These are phyloP conservation scores for Thera britannica DNA, from an alignment of 2,888 invertebrate genomes.

Conservation along the genomic window DNA sequence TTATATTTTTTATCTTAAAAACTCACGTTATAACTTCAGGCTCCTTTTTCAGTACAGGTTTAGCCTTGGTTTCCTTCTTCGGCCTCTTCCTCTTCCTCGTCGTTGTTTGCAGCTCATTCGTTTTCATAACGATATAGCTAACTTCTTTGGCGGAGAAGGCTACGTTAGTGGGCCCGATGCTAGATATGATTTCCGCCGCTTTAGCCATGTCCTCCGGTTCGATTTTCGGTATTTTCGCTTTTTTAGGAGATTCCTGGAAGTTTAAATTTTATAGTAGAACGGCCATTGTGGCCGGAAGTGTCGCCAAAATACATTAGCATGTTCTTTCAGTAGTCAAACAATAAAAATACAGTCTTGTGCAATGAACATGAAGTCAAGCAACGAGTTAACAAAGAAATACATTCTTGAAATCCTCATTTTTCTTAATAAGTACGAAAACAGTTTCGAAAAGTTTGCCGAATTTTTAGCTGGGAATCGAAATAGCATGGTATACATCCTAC, in stretches of 20 bases:
- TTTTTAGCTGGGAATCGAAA: too few relatives aligned
- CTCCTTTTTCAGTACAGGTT: constrained; percentile 39
- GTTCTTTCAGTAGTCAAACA: too few relatives aligned
- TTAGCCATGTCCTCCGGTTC: not conserved
- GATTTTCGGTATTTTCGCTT: not conserved
- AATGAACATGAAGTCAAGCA: too few relatives aligned
- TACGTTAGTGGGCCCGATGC: constrained; percentile 58
- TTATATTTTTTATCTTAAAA: not conserved
- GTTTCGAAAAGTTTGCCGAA: too few relatives aligned
- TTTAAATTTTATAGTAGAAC: not conserved
- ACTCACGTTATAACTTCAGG: constrained; percentile 60
- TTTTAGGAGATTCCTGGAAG: constrained; percentile 5
- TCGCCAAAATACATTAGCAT: too few relatives aligned
- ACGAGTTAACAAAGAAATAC: too few relatives aligned
- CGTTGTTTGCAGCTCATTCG: constrained; percentile 41
- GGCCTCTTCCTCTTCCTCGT: constrained; percentile 39
- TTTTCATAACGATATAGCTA: constrained; percentile 75
- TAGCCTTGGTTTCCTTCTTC: constrained; percentile 30
- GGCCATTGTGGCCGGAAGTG: too few relatives aligned
- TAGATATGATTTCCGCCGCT: constrained; percentile 50
- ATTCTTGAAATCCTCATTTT: too few relatives aligned
- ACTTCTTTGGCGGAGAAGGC: constrained; percentile 65
- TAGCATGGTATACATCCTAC: too few relatives aligned
- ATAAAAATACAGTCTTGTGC: too few relatives aligned
- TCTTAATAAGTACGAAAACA: too few relatives aligned